Percentiles rank a stretch among this genome's conserved stretches.
phyloP scores from a whole-genome alignment of 2,113 vertebrate species.

The Pantherophis guttatus region DNA sequence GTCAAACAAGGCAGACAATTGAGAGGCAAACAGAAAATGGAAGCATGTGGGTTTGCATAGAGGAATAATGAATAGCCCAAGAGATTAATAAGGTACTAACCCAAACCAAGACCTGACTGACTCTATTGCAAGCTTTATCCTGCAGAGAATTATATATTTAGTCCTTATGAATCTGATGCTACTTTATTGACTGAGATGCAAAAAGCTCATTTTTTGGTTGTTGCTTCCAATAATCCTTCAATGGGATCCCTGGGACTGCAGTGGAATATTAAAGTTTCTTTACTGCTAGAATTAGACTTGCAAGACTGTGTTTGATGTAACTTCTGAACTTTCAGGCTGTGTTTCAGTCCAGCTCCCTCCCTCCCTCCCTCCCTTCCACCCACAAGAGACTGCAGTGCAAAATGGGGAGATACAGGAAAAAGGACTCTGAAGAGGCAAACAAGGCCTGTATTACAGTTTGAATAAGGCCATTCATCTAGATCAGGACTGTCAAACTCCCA shows the following conservation, averaged over 20 bases:
- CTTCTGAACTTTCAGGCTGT: constrained; percentile 40
- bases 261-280: constrained; percentile 27
- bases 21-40: constrained; percentile 60
- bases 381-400: neutral
- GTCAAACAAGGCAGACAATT: constrained; percentile 56
- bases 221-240: neutral
- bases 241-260: constrained; percentile 23
- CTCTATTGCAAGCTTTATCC: neutral
- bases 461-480: neutral
- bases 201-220: constrained; percentile 8
- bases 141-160: neutral
- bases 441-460: neutral
- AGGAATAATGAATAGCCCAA: constrained; percentile 43
- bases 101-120: neutral
- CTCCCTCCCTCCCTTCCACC: too few relatives aligned
- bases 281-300: constrained; percentile 19
- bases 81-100: constrained; percentile 46
- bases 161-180: constrained; percentile 15
- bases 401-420: neutral
- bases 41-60: constrained; percentile 14
- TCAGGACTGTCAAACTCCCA: too few relatives aligned
- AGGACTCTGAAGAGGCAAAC: neutral
- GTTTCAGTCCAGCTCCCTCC: neutral
- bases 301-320: constrained; percentile 44
- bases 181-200: constrained; percentile 31